Evolutionary conservation across 2,113 vertebrate genomes (phyloP).

Genomic region (Pachyramphus minor): DNA sequence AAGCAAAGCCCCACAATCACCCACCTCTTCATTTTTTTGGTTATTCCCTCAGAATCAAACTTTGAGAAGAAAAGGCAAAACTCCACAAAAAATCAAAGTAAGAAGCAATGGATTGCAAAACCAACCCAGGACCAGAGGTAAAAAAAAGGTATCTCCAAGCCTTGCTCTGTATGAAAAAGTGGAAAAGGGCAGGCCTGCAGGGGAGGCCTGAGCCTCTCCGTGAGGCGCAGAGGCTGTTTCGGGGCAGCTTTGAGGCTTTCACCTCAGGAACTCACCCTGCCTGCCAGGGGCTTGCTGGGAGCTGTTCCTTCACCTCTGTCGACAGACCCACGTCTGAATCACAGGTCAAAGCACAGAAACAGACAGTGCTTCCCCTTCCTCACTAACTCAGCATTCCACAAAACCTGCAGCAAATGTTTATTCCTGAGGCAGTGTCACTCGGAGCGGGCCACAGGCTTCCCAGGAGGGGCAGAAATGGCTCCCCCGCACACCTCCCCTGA

Average conservation of each 20-base stretch:
- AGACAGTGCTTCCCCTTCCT: neutral
- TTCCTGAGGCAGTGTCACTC: accelerated
- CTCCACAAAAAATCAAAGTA: accelerated
- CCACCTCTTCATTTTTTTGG: neutral
- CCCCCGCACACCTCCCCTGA: neutral
- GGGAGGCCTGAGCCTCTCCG: accelerated
- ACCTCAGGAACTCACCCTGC: neutral
- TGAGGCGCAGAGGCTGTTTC: accelerated
- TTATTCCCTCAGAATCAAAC: neutral
- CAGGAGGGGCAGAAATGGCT: accelerated
- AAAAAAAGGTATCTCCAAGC: neutral
- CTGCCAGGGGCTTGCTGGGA: accelerated
- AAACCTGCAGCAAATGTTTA: accelerated
- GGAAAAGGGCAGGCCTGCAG: accelerated
- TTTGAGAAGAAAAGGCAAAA: neutral
- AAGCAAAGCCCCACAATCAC: neutral
- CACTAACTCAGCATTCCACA: accelerated
- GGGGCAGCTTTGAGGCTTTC: accelerated
- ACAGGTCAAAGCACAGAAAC: accelerated
- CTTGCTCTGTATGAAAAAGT: accelerated
- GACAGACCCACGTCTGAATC: accelerated
- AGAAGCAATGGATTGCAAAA: neutral
- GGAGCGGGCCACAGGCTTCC: accelerated
- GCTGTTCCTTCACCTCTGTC: accelerated
- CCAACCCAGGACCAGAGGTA: neutral